Conservation (phyloP, 2,888 invertebrate species). For the Erebia palarica region DNA sequence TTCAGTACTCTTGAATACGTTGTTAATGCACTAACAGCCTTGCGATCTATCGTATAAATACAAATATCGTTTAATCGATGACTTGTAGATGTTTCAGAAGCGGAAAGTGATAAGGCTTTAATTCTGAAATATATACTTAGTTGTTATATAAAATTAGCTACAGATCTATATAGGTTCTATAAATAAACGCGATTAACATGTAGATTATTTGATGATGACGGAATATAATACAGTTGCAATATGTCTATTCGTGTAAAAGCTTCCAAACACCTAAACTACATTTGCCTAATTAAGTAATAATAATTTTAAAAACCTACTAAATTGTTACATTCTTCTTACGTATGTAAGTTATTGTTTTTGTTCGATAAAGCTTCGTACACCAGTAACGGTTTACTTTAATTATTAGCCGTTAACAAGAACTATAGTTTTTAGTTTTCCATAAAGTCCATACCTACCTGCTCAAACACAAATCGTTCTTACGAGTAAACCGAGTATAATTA, state of each 20-base stretch:
- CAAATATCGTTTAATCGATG: not conserved
- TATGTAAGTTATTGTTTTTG: slow-evolving; percentile 73
- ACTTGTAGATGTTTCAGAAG: slow-evolving; percentile 10
- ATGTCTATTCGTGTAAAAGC: slow-evolving; percentile 78
- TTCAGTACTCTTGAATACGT: not conserved
- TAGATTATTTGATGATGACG: slow-evolving; percentile 61
- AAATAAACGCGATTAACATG: slow-evolving; percentile 65
- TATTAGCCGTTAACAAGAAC: slow-evolving; percentile 29
- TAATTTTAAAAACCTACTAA: slow-evolving; percentile 53
- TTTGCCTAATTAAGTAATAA: slow-evolving; percentile 53
- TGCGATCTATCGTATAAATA: not conserved
- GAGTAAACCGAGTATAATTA: not conserved
- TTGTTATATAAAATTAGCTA: slow-evolving; percentile 72
- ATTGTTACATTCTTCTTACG: slow-evolving; percentile 62
- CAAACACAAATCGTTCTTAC: not conserved
- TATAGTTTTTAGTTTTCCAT: not conserved
- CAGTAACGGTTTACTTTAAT: slow-evolving; percentile 29
- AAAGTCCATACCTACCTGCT: not conserved
- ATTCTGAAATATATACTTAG: slow-evolving; percentile 17
- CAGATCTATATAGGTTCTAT: slow-evolving; percentile 53
- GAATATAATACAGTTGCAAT: slow-evolving; percentile 71
- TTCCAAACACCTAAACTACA: slow-evolving; percentile 78
- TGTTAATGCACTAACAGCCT: not conserved
- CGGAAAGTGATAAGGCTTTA: slow-evolving; percentile 31
- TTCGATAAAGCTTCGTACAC: slow-evolving; percentile 71